These are phyloP conservation scores for Agrochola macilenta DNA, from an alignment of 2,888 invertebrate species.

Conservation along the genomic window DNA sequence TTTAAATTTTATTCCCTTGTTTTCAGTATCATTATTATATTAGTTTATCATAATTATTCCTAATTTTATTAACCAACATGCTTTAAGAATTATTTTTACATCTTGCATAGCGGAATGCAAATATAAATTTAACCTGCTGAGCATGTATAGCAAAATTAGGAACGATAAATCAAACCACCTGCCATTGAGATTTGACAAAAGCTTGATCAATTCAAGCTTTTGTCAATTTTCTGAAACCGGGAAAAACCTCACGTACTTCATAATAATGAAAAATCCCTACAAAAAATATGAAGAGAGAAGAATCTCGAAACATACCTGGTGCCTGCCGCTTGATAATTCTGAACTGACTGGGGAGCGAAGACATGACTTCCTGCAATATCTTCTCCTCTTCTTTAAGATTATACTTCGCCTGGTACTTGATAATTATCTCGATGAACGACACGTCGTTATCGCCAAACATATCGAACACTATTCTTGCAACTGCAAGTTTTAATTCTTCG, in stretches of 20 bases:
- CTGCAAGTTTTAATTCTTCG: constrained; percentile 73
- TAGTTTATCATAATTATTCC: not conserved
- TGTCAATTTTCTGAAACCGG: not conserved
- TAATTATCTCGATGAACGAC: constrained; percentile 82
- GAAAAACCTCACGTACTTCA: not conserved
- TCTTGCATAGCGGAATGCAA: not conserved
- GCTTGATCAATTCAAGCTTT: too few relatives aligned
- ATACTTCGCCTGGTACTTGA: constrained; percentile 80
- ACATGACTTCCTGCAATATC: constrained; percentile 77
- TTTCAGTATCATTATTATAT: not conserved
- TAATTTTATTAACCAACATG: not conserved
- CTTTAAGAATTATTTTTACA: not conserved
- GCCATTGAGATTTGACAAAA: not conserved
- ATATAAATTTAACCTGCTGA: not conserved
- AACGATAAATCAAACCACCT: not conserved
- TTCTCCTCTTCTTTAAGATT: constrained; percentile 75
- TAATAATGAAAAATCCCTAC: not conserved
- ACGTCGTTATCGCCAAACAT: constrained; percentile 82
- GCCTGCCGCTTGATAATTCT: constrained; percentile 75
- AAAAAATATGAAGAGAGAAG: constrained; percentile 1
- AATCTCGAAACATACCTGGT: constrained; percentile 77
- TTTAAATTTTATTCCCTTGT: not conserved
- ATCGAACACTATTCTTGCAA: constrained; percentile 73
- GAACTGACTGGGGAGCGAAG: constrained; percentile 75
- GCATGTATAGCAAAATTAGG: constrained; percentile 4